phyloP scores from a whole-genome alignment of 2,888 invertebrate genomes.

The Agrochola lychnidis region DNA sequence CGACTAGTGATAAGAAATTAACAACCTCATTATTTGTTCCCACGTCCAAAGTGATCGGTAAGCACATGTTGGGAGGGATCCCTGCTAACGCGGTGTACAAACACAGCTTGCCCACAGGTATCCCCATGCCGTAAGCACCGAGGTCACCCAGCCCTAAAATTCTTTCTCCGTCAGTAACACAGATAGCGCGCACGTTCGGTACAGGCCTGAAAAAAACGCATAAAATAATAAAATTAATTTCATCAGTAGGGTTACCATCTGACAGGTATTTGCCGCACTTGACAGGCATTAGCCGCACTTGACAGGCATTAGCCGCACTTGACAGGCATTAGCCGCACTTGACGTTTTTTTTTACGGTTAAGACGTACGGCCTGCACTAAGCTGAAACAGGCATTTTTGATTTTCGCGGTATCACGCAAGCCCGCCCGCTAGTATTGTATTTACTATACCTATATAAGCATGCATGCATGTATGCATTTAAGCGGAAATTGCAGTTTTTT shows the following conservation, averaged over 20 bases:
- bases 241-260: neutral
- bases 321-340: neutral
- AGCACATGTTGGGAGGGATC: constrained; percentile 96
- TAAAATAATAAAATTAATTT: too few relatives aligned
- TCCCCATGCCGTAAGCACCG: constrained; percentile 98
- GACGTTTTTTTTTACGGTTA: neutral
- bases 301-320: neutral
- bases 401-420: neutral
- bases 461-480: too few relatives aligned
- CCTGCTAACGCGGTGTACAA: constrained; percentile 98
- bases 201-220: constrained; percentile 91
- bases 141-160: constrained; percentile 98
- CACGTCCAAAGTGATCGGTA: constrained; percentile 97
- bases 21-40: constrained; percentile 95
- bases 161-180: constrained; percentile 97
- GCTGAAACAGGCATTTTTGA: neutral
- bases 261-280: neutral
- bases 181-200: constrained; percentile 94
- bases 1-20: neutral
- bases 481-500: too few relatives aligned
- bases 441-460: too few relatives aligned
- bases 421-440: neutral
- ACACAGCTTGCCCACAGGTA: constrained; percentile 98
- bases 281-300: neutral
- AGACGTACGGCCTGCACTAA: neutral